These are phyloP conservation scores for Nemapogon koenigi DNA, from an alignment of 2,888 invertebrate species.

Conservation along the genomic window DNA sequence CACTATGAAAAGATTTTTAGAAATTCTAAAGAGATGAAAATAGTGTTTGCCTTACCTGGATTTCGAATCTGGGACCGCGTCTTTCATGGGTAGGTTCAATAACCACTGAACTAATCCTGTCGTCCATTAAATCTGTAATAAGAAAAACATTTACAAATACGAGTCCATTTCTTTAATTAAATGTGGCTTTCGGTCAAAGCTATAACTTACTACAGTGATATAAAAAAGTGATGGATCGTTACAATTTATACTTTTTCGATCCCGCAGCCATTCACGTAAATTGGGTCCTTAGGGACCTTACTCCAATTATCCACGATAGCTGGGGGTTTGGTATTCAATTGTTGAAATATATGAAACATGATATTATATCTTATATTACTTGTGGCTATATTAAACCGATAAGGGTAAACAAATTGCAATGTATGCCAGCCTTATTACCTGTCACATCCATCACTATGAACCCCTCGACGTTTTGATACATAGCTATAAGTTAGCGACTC, in stretches of 20 bases:
- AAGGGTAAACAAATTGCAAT: constrained; percentile 63
- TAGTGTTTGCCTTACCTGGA: too few relatives aligned
- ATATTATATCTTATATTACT: constrained; percentile 25
- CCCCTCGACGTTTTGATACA: constrained; percentile 22
- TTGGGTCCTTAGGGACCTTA: constrained; percentile 54
- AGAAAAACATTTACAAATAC: too few relatives aligned
- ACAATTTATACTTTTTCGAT: constrained; percentile 31
- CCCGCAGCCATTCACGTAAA: constrained; percentile 31
- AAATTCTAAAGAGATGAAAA: too few relatives aligned
- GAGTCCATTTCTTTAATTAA: too few relatives aligned
- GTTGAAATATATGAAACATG: constrained; percentile 55
- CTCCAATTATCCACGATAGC: constrained; percentile 48
- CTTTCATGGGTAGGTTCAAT: too few relatives aligned
- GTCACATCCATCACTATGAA: constrained; percentile 60
- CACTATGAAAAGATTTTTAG: too few relatives aligned
- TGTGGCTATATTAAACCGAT: constrained; percentile 45
- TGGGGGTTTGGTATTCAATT: constrained; percentile 31
- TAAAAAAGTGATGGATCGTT: constrained; percentile 39
- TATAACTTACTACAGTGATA: too few relatives aligned
- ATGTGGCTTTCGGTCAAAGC: too few relatives aligned
- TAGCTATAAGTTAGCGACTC: too few relatives aligned
- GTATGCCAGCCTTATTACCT: constrained; percentile 58
- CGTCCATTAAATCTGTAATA: too few relatives aligned
- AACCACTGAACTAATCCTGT: too few relatives aligned
- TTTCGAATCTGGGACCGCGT: too few relatives aligned